Conservation (phyloP, 1,140 invertebrate species). For the Bombus soroeensis region DNA sequence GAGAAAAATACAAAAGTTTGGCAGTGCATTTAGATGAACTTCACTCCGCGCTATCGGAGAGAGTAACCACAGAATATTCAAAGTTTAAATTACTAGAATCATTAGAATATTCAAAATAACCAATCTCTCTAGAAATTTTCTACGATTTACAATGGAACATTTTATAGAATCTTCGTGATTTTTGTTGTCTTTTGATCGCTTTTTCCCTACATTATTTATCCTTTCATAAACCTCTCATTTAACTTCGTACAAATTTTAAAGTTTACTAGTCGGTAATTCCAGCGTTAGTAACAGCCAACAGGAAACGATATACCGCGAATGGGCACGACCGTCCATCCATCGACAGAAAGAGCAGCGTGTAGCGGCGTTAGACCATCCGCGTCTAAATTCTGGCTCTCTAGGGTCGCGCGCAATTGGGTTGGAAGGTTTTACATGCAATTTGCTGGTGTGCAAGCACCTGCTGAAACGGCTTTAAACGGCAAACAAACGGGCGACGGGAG, state of each 20-base stretch:
- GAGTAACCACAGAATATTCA: no score
- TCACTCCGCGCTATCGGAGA: no score
- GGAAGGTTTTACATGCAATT: slow-evolving; percentile 47
- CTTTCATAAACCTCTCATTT: no score
- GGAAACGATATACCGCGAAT: neutral
- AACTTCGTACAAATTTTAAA: no score
- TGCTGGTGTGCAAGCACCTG: slow-evolving; percentile 33
- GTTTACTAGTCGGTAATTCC: no score
- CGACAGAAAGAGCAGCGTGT: neutral
- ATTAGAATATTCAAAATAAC: no score
- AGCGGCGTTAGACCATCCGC: neutral
- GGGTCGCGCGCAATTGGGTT: slow-evolving; percentile 22
- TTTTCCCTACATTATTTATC: no score
- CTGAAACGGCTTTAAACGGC: slow-evolving; percentile 47
- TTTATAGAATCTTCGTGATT: no score
- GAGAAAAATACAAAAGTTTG: neutral
- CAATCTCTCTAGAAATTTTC: no score
- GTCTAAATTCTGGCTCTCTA: slow-evolving; percentile 17
- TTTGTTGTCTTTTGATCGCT: no score
- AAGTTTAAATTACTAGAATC: no score
- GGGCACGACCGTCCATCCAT: neutral
- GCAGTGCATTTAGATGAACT: neutral
- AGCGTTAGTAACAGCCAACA: neutral
- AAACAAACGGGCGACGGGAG: slow-evolving; percentile 27
- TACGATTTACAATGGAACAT: no score